phyloP scores from a whole-genome alignment of 2,113 vertebrate species.

The Ornithorhynchus anatinus region DNA sequence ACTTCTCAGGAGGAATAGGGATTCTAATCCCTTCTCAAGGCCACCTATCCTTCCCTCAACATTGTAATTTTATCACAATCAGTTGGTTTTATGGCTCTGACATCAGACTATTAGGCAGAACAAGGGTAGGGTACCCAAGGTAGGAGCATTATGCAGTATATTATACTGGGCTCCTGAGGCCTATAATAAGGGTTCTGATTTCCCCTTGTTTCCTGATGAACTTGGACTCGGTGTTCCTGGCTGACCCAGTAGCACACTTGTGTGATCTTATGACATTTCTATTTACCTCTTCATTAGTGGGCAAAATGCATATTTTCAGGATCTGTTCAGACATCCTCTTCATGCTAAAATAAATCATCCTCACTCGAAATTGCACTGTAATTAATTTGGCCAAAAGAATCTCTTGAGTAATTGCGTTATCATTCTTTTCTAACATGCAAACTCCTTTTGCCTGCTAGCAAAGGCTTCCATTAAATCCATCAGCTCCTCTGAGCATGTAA shows the following conservation, averaged over 20 bases:
- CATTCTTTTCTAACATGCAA: conserved; percentile 30
- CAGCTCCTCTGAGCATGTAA: conserved; percentile 48
- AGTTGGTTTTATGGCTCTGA: conserved; percentile 23
- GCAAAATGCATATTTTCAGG: too few relatives aligned
- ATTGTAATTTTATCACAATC: conserved; percentile 6
- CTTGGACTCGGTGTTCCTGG: too few relatives aligned
- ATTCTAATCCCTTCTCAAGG: conserved; percentile 42
- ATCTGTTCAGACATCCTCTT: too few relatives aligned
- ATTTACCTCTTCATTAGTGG: too few relatives aligned
- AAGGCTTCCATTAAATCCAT: conserved; percentile 57
- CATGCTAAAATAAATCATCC: conserved; percentile 20
- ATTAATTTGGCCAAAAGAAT: conserved; percentile 56
- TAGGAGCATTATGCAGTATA: too few relatives aligned
- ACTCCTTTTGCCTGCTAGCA: conserved; percentile 52
- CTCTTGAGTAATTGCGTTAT: conserved; percentile 58
- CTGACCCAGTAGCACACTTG: too few relatives aligned
- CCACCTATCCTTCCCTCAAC: conserved; percentile 43
- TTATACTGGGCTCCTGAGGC: too few relatives aligned
- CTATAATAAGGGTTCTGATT: too few relatives aligned
- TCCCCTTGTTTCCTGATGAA: too few relatives aligned
- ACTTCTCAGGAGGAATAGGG: conserved; percentile 28
- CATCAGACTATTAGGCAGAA: not conserved
- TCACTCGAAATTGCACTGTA: conserved; percentile 28
- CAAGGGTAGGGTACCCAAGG: not conserved
- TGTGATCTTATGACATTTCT: too few relatives aligned